Base-by-base conservation (phyloP, 1,140 invertebrate species). In the Monomorium pharaonis region DNA sequence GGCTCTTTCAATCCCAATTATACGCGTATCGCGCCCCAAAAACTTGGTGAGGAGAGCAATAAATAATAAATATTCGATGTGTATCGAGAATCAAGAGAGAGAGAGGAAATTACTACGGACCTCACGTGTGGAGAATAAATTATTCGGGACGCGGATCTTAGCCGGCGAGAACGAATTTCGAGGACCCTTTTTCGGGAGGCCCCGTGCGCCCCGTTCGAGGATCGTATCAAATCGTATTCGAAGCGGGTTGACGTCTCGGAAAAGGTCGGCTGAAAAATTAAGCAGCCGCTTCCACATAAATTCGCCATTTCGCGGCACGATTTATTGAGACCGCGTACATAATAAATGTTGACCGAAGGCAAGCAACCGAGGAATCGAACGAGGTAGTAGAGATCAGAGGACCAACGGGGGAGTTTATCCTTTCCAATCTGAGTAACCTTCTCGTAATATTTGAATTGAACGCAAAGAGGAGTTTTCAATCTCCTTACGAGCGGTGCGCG, bases 291-390 rank as follows among this genome's bases (percentile, higher is more conserved):
- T 91, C 84, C 89, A 89, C 89, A 92, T 92, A 92, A 92, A 92
- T 92, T 92, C 90, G 85, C 88, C 90, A 91, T 91, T 92, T 88
- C 74, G 85, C 58, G 70, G 58, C 27, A 81, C 92, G 91, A 93
- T 93, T 93, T 92, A 93, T 94, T 91, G 93, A 90, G 84, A 51
- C 88, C 91, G n/a, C n/a, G 87, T 91, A 88, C 88, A 91, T 92
- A 92, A 93, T 92, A 90, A 94, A 93, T 92, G 93, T 92, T 86
- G 87, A 89, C 86, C 89, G 87, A 86, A 84, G 84, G 62, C 24
- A 65, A 80, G 47, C 80, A 84, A 80, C 30, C 44, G 44, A 44
- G 51, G 30, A 54, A 63, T 27, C 67, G 77, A 84, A 51, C 58
- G 78, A n/a, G n/a, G n/a, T n/a, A n/a, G n/a, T 7, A 81, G 83